Evolutionary conservation across 2,888 invertebrate genomes (phyloP), one percentile per base, ranked within the genome.

Genomic region (Lepidochitona cinerea): DNA sequence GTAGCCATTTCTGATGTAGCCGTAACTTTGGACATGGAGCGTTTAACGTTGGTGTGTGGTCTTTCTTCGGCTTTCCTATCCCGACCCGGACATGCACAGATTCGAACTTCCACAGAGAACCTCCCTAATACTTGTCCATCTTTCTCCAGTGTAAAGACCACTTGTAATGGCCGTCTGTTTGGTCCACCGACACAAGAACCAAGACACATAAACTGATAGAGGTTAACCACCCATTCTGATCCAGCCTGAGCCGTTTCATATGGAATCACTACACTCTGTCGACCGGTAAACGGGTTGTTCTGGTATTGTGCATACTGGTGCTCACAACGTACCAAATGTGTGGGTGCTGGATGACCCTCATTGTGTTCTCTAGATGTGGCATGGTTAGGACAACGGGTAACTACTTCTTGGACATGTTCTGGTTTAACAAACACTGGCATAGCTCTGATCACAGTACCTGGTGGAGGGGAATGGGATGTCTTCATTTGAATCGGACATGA

Each of bases 151-250:
- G 88, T 88, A 82, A 88, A 87, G 75, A 89, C 87, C 75, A 89
- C 91, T 69, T 94, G 94, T 0, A 95, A 93, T 0, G 94, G 92
- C 5, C 95, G 92, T 0, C 96, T 89, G 85, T 95, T 95, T 91
- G 96, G 95, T 0, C 96, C 95, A 0, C 94, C 93, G 0, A 93
- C 92, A 88, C 96, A 96, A 18, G 94, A 94, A 77, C 94, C 95
- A 88, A 95, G 94, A 90, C 96, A 96, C 71, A 93, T 93, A 86
- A 96, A 95, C 85, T 93, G 92, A 88, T 94, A 95, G 1, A 94
- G 93, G 84, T 95, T 93, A 0, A 93, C 92, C 0, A 93, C 92
- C 84, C 92, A 92, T 36, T 92, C 91, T 0, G 92, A 90, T 0
- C 94, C 94, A 3, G 92, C 90, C 77, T 93, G 93, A 0, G 93